Percentiles rank a stretch among this genome's conserved stretches.
Evolutionary conservation across 2,797 vertebrate species (phyloP).

Genomic region (Loris lydekkerianus): DNA sequence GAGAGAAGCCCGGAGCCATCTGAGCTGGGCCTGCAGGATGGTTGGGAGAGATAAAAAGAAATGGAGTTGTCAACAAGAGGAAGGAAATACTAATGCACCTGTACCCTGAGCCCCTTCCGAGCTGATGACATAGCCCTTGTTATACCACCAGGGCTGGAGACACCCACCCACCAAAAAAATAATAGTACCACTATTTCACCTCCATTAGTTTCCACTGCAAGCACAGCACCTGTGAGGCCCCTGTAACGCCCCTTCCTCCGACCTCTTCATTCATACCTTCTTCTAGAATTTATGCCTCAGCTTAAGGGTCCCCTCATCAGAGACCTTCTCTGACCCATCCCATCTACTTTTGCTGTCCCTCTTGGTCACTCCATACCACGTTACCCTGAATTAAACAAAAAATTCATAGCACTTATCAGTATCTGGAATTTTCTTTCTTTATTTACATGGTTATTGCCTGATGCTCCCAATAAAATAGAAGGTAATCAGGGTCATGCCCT

Average conservation of each 20-base stretch:
- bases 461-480: neutral
- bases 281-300: neutral
- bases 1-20: neutral
- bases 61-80: neutral
- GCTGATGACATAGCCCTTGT: neutral
- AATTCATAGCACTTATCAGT: neutral
- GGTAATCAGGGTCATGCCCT: conserved; percentile 2
- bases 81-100: neutral
- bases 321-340: neutral
- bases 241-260: neutral
- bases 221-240: neutral
- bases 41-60: neutral
- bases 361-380: neutral
- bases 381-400: neutral
- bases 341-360: neutral
- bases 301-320: neutral
- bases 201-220: neutral
- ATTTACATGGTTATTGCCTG: conserved; percentile 29
- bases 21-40: neutral
- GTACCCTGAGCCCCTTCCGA: neutral
- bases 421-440: conserved; percentile 45
- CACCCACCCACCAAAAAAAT: neutral
- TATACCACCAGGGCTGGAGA: neutral
- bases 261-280: neutral
- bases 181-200: neutral